phyloP scores from a whole-genome alignment of 2,797 vertebrate species.

The Fistularia tabacaria region DNA sequence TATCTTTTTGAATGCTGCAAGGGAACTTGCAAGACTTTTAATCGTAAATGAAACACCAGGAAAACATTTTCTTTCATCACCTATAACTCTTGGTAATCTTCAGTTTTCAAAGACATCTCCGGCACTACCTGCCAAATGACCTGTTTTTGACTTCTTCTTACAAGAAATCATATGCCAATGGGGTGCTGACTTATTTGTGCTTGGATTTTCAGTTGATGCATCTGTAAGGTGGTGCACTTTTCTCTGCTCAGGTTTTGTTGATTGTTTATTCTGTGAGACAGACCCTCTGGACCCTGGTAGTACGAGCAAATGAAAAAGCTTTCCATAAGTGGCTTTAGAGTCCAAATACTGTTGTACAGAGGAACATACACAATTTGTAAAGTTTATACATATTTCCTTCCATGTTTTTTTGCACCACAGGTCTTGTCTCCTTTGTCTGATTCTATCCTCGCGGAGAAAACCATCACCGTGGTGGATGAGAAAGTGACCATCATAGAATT shows the following conservation, averaged over 20 bases:
- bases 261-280: conserved; percentile 38
- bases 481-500: conserved; percentile 92
- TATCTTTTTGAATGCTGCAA: conserved; percentile 40
- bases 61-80: conserved; percentile 49
- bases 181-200: conserved; percentile 23
- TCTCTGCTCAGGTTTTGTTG: conserved; percentile 7
- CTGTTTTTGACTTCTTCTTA: conserved; percentile 24
- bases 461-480: conserved; percentile 88
- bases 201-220: conserved; percentile 22
- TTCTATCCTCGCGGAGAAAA: conserved; percentile 95
- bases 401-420: conserved; percentile 55
- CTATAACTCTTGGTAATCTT: conserved; percentile 30
- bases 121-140: conserved; percentile 30
- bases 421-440: conserved; percentile 94
- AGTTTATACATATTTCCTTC: not conserved
- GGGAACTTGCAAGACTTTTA: conserved; percentile 35
- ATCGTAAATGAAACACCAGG: conserved; percentile 48
- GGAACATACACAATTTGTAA: not conserved
- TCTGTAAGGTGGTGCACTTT: conserved; percentile 13
- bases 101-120: conserved; percentile 34
- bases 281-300: conserved; percentile 7
- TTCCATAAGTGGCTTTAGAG: conserved; percentile 33
- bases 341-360: conserved; percentile 17
- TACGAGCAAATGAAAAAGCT: conserved; percentile 46
- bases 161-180: conserved; percentile 38